Evolutionary conservation across 64 coral and sea anemone species (phyloP).

Genomic region (Stylophora pistillata): DNA sequence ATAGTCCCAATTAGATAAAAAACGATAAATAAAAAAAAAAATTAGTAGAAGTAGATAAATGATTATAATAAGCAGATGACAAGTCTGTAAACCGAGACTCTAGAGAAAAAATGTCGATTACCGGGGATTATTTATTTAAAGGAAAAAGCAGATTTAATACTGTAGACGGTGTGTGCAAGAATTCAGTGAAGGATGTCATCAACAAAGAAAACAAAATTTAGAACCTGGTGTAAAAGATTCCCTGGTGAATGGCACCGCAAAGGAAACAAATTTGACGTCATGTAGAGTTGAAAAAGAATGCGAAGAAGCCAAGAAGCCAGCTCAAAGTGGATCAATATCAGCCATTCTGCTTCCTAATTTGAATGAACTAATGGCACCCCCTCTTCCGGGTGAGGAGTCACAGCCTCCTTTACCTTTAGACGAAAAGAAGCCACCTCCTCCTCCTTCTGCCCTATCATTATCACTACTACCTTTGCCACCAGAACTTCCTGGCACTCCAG

Average conservation of each 20-base stretch:
- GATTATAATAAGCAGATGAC: neutral
- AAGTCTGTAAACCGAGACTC: conserved; percentile 21
- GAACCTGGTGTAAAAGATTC: conserved; percentile 43
- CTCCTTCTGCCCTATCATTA: conserved; percentile 88
- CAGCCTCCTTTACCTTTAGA: conserved; percentile 96
- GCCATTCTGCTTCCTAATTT: conserved; percentile 68
- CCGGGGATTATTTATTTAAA: conserved; percentile 28
- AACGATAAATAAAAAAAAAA: too few relatives aligned
- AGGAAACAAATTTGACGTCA: conserved; percentile 11
- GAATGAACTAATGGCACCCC: conserved; percentile 51
- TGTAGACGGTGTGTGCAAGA: conserved; percentile 72
- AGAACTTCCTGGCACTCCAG: conserved; percentile 89
- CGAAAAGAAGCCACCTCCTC: conserved; percentile 91
- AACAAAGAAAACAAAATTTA: conserved; percentile 4
- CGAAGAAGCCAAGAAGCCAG: neutral
- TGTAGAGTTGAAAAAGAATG: conserved; percentile 7
- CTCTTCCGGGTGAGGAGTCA: conserved; percentile 78
- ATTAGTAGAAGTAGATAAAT: too few relatives aligned
- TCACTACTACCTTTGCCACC: conserved; percentile 96
- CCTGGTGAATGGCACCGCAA: conserved; percentile 27
- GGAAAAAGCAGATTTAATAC: conserved; percentile 39
- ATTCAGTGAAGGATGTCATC: conserved; percentile 2
- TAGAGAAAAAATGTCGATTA: neutral
- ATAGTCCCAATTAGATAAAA: too few relatives aligned
- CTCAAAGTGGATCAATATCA: neutral